Base-by-base conservation (phyloP, 2,888 invertebrate genomes). In the Heliconius erato region DNA sequence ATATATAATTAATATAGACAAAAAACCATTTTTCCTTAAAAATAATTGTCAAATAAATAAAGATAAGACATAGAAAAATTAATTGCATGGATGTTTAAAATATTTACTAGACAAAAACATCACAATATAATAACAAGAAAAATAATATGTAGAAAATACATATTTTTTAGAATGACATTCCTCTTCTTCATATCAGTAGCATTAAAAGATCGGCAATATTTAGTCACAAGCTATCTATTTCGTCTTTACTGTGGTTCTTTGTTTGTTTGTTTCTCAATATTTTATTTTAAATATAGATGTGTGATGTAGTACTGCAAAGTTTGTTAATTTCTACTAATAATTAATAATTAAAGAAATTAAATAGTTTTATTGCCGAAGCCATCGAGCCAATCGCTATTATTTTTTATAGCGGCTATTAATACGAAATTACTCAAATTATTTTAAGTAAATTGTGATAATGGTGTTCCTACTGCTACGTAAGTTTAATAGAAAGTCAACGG, bases 401-500 rank as follows among this genome's bases (percentile, higher is more conserved):
- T 35, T 59, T 32, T 40, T 59, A 63, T 63, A 40, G 63, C 26
- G 63, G 35, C 35, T 40, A 26, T n/a, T 76, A n/a, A 59, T 71
- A 26, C 14, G 16, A 79, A 74, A 65, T 54, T 35, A 67, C 40
- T 35, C 40, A 69, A 74, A 74, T 28, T 79, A 49, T 77, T 28
- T 49, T 16, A 67, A 54, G 40, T 49, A 79, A 71, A 44, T 69
- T 59, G 35, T 74, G 63, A 76, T 26, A 32, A 79, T 81, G 71
- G 79, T 81, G 44, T 40, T 74, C 54, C 68, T 67, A 79, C 82
- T 83, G 81, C 84, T 83, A 84, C 84, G 87, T 87, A 87, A 86
- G 88, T 86, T 87, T 88, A 87, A 90, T 93, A 92, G 94, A 94
- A 94, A 94, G 94, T 93, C 88, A 86, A 84, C 86, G 85, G 85